A percentile compares a stretch with the other conserved stretches of the same genome.
Evolutionary conservation across 2,888 invertebrate genomes (phyloP).

Genomic region (Lasioglossum vierecki): DNA sequence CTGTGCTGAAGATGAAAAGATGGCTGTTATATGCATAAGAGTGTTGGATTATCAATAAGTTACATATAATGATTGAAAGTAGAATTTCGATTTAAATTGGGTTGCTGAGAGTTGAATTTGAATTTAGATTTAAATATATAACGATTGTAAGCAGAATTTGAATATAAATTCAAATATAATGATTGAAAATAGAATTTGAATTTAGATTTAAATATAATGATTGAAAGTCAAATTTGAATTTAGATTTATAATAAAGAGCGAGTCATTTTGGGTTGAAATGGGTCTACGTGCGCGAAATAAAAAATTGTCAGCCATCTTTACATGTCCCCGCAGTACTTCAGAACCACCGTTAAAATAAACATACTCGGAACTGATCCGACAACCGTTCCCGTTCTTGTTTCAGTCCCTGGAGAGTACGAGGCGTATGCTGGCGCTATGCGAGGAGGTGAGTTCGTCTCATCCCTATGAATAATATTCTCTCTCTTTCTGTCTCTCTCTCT

Average conservation of each 20-base stretch:
- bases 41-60: too few relatives aligned
- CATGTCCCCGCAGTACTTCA: neutral
- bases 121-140: too few relatives aligned
- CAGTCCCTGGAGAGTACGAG: slow-evolving; percentile 96
- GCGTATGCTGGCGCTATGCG: slow-evolving; percentile 96
- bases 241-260: too few relatives aligned
- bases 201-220: too few relatives aligned
- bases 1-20: neutral
- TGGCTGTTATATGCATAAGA: neutral
- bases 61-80: too few relatives aligned
- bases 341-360: neutral
- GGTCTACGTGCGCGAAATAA: neutral
- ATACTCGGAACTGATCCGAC: neutral
- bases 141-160: too few relatives aligned
- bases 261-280: too few relatives aligned
- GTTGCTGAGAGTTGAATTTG: too few relatives aligned
- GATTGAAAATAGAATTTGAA: too few relatives aligned
- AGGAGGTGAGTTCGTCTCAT: slow-evolving; percentile 90
- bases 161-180: too few relatives aligned
- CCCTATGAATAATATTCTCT: slow-evolving; percentile 46
- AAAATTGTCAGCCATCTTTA: neutral
- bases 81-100: too few relatives aligned
- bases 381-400: slow-evolving; percentile 82
- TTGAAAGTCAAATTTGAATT: too few relatives aligned
- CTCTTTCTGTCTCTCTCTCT: slow-evolving; percentile 30